Evolutionary conservation across 2,888 invertebrate genomes (phyloP), one percentile per base, ranked within the genome.

Genomic region (Minunthozetes semirufus): DNA sequence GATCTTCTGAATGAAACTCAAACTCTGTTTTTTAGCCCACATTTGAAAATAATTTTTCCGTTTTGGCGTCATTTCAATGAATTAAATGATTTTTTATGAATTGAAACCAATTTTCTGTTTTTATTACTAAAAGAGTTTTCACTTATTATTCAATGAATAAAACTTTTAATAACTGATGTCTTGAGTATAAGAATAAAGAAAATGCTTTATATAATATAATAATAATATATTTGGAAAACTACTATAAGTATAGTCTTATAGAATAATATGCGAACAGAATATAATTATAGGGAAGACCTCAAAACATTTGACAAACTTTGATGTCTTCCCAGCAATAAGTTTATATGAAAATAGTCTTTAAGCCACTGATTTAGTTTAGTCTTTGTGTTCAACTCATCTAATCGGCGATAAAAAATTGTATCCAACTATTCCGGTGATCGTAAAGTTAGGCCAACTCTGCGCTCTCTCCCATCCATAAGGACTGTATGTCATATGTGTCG

Each of bases 391-490:
- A 63, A 27, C 33, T 33, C 3, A 63, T 38, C 38, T 63, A 33
- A 63, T 33, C 63, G 63, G 29, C 27, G 38, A 63, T 29, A 25
- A 63, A 63, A 63, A n/a, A n/a, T 19, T 33, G 3, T 63, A 25
- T 63, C 63, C 1, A 63, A 63, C 61, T 63, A 17, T 61, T 59
- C 6, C 6, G 50, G 27, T 15, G 59, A 59, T 59, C 15, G 6
- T 59, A 59, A 59, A 59, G 59, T 59, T 25, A 19, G 59, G 29
- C 17, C 59, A 11, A 59, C 56, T 56, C 25, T 59, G 59, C 59
- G 59, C 59, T 59, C 13, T 27, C 59, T 27, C 59, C 13, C 1
- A 1, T 42, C 42, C 8, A 9, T 42, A 42, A 42, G 42, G 1
- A 13, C 42, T 42, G 11, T 33, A 33, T 33, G 33, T 3, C 53